Conservation (phyloP, 2,797 vertebrate species). For the Coluber constrictor region DNA sequence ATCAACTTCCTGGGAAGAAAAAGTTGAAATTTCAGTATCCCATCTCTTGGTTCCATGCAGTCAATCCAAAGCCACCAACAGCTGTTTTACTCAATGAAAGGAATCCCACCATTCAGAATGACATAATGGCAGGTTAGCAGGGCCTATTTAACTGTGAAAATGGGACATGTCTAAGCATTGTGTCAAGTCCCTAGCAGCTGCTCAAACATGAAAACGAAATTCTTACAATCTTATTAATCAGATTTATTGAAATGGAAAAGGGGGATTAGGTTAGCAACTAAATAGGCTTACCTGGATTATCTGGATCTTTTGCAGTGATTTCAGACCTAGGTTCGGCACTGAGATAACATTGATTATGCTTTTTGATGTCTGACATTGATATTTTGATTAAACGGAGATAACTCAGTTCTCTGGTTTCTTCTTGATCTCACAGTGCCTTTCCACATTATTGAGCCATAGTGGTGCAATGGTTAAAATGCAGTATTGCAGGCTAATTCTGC, state of each 20-base stretch:
- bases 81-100: neutral
- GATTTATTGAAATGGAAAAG: neutral
- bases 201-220: neutral
- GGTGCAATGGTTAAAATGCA: too few species aligned
- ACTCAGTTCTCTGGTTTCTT: neutral
- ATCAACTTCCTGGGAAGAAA: neutral
- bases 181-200: neutral
- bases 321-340: neutral
- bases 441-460: neutral
- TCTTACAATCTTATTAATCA: neutral
- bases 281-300: neutral
- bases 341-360: neutral
- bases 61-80: neutral
- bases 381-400: neutral
- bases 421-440: neutral
- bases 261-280: neutral
- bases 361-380: neutral
- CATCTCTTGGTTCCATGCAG: neutral
- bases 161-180: neutral
- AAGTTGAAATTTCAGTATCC: neutral
- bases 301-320: neutral
- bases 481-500: too few species aligned
- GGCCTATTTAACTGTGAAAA: neutral
- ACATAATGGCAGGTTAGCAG: neutral
- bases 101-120: neutral